Conservation (phyloP, 2,113 vertebrate species). For the Tupaia tana region DNA sequence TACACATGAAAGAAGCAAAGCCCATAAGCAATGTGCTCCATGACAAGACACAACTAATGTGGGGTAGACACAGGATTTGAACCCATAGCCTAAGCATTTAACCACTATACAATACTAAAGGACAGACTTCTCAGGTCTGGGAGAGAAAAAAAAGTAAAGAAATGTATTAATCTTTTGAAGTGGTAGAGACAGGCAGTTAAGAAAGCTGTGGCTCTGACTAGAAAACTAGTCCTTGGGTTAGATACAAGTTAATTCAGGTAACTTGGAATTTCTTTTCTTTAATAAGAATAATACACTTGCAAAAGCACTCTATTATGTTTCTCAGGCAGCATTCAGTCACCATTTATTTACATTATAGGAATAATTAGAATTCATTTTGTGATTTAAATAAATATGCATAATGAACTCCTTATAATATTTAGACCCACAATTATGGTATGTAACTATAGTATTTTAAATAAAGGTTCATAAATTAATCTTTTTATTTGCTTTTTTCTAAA, state of each 20-base stretch:
- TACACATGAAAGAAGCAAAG: background rate
- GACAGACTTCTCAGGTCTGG: background rate
- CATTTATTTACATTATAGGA: conserved; percentile 72
- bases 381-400: conserved; percentile 74
- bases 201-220: background rate
- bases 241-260: background rate
- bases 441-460: conserved; percentile 49
- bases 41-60: background rate
- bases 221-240: background rate
- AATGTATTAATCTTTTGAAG: background rate
- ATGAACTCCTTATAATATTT: conserved; percentile 52
- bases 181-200: background rate
- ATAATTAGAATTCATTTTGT: conserved; percentile 77
- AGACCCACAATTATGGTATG: conserved; percentile 33
- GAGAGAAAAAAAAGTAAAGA: background rate
- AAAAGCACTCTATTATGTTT: conserved; percentile 41
- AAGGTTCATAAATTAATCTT: background rate
- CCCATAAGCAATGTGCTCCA: background rate
- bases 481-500: background rate
- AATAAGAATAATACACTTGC: conserved; percentile 28
- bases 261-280: conserved; percentile 48
- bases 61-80: background rate
- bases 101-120: background rate
- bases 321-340: conserved; percentile 60
- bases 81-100: background rate